A percentile compares a stretch with the other conserved stretches of the same genome.
These are phyloP conservation scores for Anolis apletophallus DNA, from an alignment of 2,797 vertebrate genomes.

Conservation along the genomic window DNA sequence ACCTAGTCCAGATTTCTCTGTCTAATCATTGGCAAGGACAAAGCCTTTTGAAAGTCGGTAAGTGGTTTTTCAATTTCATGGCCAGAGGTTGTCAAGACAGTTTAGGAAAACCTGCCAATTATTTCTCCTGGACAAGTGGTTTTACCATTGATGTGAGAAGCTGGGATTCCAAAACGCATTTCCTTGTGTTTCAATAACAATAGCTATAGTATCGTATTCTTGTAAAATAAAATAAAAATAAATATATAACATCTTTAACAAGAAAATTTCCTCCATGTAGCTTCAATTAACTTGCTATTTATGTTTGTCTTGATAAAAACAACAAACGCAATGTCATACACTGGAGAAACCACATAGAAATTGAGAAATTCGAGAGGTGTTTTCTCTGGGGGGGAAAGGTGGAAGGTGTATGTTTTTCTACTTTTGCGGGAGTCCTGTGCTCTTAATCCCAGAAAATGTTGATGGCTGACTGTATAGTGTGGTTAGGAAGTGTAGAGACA, in stretches of 20 bases:
- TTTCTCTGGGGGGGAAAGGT: too few relatives aligned
- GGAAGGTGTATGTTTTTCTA: too few relatives aligned
- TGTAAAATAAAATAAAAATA: slow-evolving; percentile 2
- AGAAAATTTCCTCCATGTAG: slow-evolving; percentile 46
- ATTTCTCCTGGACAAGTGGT: slow-evolving; percentile 48
- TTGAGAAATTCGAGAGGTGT: too few relatives aligned
- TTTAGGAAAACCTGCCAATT: slow-evolving; percentile 68
- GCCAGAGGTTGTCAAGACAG: slow-evolving; percentile 72
- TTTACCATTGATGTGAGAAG: slow-evolving; percentile 10
- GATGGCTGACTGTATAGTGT: background rate
- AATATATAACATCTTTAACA: slow-evolving; percentile 21
- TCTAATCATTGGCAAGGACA: slow-evolving; percentile 53
- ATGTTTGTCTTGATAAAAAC: slow-evolving; percentile 1
- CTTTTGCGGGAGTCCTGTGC: too few relatives aligned
- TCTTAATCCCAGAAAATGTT: too few relatives aligned
- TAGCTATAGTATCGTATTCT: background rate
- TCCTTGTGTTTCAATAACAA: background rate
- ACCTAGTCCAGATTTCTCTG: slow-evolving; percentile 53
- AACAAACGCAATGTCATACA: background rate
- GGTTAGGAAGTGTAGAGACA: background rate
- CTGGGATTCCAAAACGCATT: background rate
- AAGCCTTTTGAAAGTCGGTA: slow-evolving; percentile 42
- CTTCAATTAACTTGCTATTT: background rate
- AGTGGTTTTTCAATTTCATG: slow-evolving; percentile 65
- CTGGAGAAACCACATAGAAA: background rate